phyloP scores from a whole-genome alignment of 2,797 vertebrate species.

The Sphenopsis melanotis region DNA sequence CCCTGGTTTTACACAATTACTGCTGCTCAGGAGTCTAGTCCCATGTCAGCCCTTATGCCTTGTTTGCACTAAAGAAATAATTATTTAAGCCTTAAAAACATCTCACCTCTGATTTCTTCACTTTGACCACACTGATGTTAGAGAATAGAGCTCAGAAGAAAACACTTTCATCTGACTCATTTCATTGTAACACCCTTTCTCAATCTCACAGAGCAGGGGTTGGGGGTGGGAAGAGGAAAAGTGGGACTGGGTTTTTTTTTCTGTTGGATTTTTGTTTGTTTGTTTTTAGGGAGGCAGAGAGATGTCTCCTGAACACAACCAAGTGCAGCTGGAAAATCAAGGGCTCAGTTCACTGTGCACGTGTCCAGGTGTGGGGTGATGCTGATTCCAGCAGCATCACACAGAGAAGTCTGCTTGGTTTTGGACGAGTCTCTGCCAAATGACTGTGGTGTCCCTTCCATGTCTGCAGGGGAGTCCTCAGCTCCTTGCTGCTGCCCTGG shows the following conservation, averaged over 20 bases:
- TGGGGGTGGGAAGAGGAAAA: rapidly evolving
- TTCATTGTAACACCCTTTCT: neutral
- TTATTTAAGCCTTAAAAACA: neutral
- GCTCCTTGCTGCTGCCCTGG: neutral
- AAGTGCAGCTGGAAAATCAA: neutral
- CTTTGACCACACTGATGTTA: neutral
- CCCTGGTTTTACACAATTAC: neutral
- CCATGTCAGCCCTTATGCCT: neutral
- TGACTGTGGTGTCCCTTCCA: rapidly evolving
- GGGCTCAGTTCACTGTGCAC: rapidly evolving
- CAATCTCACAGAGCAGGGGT: rapidly evolving
- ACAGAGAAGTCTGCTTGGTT: neutral
- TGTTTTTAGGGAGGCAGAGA: neutral
- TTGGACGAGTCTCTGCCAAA: neutral
- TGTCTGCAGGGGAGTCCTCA: rapidly evolving
- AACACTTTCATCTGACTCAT: neutral
- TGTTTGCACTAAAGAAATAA: neutral
- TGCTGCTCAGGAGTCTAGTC: neutral
- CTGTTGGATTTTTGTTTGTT: neutral
- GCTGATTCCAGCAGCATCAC: neutral
- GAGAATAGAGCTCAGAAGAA: neutral
- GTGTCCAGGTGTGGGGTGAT: rapidly evolving
- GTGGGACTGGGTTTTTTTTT: rapidly evolving
- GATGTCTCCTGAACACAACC: neutral
- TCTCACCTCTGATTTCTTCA: rapidly evolving